phyloP scores from a whole-genome alignment of 2,888 invertebrate genomes.

The Nemotelus nigrinus region DNA sequence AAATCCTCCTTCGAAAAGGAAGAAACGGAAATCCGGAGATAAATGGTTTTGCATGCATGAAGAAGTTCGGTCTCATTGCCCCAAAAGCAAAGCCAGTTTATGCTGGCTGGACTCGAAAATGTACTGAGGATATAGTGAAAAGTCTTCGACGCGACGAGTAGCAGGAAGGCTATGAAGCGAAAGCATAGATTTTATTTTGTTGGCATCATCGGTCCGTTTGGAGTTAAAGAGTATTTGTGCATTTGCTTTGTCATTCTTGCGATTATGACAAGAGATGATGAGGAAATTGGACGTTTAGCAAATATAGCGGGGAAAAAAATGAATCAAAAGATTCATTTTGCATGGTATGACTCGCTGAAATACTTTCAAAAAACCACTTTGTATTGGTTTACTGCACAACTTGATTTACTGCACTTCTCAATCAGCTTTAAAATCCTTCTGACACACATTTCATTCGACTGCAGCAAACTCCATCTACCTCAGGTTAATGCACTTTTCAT shows the following conservation, averaged over 20 bases:
- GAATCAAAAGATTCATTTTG: neutral
- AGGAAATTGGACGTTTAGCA: neutral
- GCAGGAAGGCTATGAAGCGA: neutral
- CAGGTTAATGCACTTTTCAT: neutral
- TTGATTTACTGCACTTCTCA: neutral
- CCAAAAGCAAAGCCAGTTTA: constrained; percentile 17
- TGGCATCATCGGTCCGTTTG: neutral
- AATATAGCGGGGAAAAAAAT: neutral
- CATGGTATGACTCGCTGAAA: neutral
- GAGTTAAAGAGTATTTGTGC: neutral
- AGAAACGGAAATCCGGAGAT: constrained; percentile 52
- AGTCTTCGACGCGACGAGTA: neutral
- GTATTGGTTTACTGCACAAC: neutral
- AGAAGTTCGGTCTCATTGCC: constrained; percentile 35
- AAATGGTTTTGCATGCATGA: constrained; percentile 52
- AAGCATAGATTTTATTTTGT: constrained; percentile 14
- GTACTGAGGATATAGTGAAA: neutral
- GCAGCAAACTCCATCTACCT: neutral
- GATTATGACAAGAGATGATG: neutral
- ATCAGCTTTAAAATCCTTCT: neutral
- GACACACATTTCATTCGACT: neutral
- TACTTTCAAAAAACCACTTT: neutral
- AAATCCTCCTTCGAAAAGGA: constrained; percentile 31
- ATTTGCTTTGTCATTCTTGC: constrained; percentile 16
- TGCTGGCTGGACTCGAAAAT: neutral